phyloP scores from a whole-genome alignment of 2,113 vertebrate genomes.

The Rhagologus leucostigma region DNA sequence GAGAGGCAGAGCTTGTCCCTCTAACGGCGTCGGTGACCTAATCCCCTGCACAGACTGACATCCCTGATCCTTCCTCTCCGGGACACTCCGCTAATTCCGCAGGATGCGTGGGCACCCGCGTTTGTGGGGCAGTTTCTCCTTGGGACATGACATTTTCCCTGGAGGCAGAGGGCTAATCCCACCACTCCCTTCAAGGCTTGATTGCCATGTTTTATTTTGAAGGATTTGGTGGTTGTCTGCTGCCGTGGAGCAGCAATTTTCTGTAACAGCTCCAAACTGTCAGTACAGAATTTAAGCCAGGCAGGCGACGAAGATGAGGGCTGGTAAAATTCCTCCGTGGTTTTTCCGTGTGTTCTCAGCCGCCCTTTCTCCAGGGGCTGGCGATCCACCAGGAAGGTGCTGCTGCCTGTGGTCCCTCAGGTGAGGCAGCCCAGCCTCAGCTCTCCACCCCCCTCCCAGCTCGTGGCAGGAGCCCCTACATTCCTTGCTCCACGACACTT shows the following conservation, averaged over 20 bases:
- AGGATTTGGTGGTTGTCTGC: background rate
- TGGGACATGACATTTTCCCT: background rate
- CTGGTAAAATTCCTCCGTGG: background rate
- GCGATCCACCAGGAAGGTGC: background rate
- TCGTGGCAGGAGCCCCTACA: fast-evolving
- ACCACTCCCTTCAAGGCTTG: background rate
- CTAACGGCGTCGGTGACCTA: background rate
- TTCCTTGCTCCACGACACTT: fast-evolving
- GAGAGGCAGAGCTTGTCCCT: background rate
- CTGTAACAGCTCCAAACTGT: conserved; percentile 23
- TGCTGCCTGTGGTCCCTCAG: background rate
- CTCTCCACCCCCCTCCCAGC: background rate
- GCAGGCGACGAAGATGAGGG: background rate
- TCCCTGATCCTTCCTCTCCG: conserved; percentile 14
- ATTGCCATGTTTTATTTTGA: background rate
- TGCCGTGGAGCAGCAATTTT: background rate
- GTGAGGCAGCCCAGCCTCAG: background rate
- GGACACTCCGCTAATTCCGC: background rate
- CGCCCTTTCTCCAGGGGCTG: background rate
- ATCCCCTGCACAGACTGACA: conserved; percentile 18
- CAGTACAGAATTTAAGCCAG: background rate
- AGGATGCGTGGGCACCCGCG: background rate
- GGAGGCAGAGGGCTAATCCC: background rate
- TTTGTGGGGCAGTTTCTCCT: conserved; percentile 21
- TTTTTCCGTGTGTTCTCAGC: background rate